These are phyloP conservation scores for Rhombomys opimus DNA, from an alignment of 2,113 vertebrate species.

Conservation along the genomic window DNA sequence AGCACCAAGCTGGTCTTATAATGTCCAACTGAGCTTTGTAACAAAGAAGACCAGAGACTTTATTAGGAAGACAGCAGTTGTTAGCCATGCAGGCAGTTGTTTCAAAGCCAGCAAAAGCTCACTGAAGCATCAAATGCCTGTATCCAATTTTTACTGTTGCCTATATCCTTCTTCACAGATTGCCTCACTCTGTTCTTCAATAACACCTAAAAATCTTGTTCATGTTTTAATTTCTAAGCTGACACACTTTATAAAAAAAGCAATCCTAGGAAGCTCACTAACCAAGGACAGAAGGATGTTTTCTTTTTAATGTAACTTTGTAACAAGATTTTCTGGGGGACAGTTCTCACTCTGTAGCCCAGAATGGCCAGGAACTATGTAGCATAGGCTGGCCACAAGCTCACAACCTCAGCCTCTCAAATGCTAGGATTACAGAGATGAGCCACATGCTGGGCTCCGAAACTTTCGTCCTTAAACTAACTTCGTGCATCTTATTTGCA, in stretches of 20 bases:
- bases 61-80: constrained; percentile 41
- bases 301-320: not conserved
- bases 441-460: not conserved
- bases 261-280: not conserved
- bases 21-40: constrained; percentile 45
- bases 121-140: constrained; percentile 6
- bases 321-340: not conserved
- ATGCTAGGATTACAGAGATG: not conserved
- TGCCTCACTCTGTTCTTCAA: constrained; percentile 23
- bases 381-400: not conserved
- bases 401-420: not conserved
- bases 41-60: constrained; percentile 11
- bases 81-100: constrained; percentile 46
- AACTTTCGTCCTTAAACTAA: constrained; percentile 39
- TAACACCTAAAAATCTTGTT: constrained; percentile 38
- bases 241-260: constrained; percentile 3
- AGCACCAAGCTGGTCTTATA: constrained; percentile 59
- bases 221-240: constrained; percentile 30
- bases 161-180: constrained; percentile 53
- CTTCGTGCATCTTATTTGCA: constrained; percentile 5
- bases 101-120: constrained; percentile 37
- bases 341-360: not conserved
- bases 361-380: not conserved
- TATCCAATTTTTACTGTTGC: constrained; percentile 48
- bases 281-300: constrained; percentile 40